Base-by-base conservation (phyloP, 2,113 vertebrate genomes). In the Morone chrysops region DNA sequence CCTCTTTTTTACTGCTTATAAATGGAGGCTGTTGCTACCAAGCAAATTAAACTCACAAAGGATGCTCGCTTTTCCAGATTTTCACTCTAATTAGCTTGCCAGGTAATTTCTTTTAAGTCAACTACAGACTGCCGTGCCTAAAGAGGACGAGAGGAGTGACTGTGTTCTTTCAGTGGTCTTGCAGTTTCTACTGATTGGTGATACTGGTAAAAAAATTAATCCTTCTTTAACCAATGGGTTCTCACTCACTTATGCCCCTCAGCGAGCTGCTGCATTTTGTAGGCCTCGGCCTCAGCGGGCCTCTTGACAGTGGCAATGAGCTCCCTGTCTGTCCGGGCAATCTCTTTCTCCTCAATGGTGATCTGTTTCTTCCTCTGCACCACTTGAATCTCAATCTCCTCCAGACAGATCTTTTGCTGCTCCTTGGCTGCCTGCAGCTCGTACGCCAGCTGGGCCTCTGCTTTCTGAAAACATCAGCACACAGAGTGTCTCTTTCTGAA, bases 361-460 rank as follows among this genome's bases (percentile, higher is more conserved):
- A 99, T 99, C 95, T 97, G 95, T 82, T 99, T 98, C 95, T 96
- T 97, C 76, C 97, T 95, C 87, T 99, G 97, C 31, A 99, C 96
- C 20, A 99, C 97, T 45, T 98, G 95, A 0, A 99, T 98, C 90
- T 99, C 96, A 0, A 99, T 96, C 92, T 99, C 98, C 82, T 99
- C 98, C 91, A 97, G 95, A 0, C 97, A 94, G 89, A 99, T 99
- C 93, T 99, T 99, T 91, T 99, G 97, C 93, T 98, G 97, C 92
- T 99, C 98, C 67, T 96, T 97, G 14, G 97, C 97, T 0, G 96
- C 97, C 91, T 99, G 97, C 9, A 99, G 95, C 93, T 98, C 97
- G 0, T 99, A 99, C 8, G 98, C 97, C 90, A 99, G 95, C 92
- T 99, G 97, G 57, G 97, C 95, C 87, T 99, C 96, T 0, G 97